Evolutionary conservation across 2,113 vertebrate genomes (phyloP), one percentile per base, ranked within the genome.

Genomic region (Gambusia holbrooki): DNA sequence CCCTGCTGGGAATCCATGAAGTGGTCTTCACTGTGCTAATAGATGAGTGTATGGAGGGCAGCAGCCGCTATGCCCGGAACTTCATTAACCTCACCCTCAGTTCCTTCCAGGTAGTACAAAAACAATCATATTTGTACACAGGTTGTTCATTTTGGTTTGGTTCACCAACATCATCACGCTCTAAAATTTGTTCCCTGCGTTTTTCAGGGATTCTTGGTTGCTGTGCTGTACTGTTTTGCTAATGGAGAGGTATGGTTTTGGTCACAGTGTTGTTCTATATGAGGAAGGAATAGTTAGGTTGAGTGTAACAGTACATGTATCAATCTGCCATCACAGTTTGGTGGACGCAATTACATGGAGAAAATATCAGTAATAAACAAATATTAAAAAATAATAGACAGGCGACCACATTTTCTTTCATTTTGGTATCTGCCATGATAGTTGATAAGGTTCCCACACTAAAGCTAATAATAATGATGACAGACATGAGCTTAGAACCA

Each of bases 1-100:
- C 97, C 61, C 79, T 99, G 79, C 19, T 99, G 88, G 98, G 98
- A 17, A 95, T 99, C 81, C 98, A 99, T 0, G 97, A 99, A 66
- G 93, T 98, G 69, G 86, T 97, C 19, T 98, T 99, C 84, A 94
- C 91, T 0, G 94, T 98, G 81, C 80, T 98, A 74, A 90, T 94
- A 0, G 96, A 99, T 14, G 98, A 99, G 28, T 96, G 96, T 33
- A 79, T 97, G 61, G 84, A 96, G 83, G 96, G 95, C 68, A 91
- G 85, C 84, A 88, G 93, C 68, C 96, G 91, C 66, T 94, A 94
- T 0, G 92, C 95, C 45, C 92, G 95, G 71, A 93, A 96, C 90
- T 97, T 97, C 82, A 86, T 99, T 84, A 95, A 99, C 80, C 87
- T 99, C 86, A 96, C 95, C 3, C 91, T 99, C 88, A 95, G 95